A percentile compares a stretch with the other conserved stretches of the same genome.
These are phyloP conservation scores for Ephialtes manifestator DNA, from an alignment of 2,888 invertebrate species.

Conservation along the genomic window DNA sequence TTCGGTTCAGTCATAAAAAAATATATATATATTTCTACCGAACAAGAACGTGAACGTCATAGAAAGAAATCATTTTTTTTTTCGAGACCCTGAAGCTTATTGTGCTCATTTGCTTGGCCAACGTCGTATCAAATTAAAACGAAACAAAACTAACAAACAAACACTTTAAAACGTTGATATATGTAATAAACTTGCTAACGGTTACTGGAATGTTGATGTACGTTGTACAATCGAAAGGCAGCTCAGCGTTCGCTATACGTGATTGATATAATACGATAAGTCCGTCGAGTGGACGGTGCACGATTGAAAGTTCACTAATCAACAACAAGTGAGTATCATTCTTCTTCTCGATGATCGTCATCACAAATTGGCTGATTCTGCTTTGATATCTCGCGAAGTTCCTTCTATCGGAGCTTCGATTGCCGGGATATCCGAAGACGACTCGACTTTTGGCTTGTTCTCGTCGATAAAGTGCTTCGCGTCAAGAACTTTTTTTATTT, in stretches of 20 bases:
- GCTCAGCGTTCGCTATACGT: neutral
- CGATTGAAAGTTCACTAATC: constrained; percentile 19
- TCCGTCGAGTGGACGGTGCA: neutral
- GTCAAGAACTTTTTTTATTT: constrained; percentile 88
- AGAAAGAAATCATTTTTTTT: neutral
- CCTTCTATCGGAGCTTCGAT: constrained; percentile 16
- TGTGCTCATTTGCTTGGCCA: neutral
- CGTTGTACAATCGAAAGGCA: constrained; percentile 50
- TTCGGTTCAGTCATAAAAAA: constrained; percentile 41
- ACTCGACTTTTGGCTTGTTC: neutral
- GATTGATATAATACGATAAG: neutral
- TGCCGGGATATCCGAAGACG: neutral
- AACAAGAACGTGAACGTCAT: constrained; percentile 27
- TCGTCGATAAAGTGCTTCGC: neutral
- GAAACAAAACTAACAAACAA: constrained; percentile 14
- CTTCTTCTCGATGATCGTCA: constrained; percentile 11
- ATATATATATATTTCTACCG: constrained; percentile 40
- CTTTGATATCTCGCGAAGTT: constrained; percentile 6
- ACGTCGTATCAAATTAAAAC: neutral
- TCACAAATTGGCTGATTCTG: constrained; percentile 31
- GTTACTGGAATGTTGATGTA: constrained; percentile 66
- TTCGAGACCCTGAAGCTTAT: neutral
- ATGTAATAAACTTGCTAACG: constrained; percentile 39
- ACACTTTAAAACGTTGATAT: neutral
- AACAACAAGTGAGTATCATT: constrained; percentile 26